phyloP scores from a whole-genome alignment of 2,113 vertebrate genomes.

The Fregata magnificens region DNA sequence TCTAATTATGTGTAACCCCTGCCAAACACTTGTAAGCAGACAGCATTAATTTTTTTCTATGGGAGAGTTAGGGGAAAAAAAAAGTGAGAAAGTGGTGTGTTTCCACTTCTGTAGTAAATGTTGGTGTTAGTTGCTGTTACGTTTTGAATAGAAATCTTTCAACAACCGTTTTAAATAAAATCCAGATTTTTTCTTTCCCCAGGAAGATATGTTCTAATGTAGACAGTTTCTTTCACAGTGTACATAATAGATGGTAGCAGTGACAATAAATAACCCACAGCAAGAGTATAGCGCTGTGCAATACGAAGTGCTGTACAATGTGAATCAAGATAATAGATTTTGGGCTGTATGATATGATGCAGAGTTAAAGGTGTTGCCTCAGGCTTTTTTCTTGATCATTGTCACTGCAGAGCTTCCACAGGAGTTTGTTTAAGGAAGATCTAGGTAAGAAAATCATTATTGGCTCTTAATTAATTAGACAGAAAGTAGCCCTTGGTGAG shows the following conservation, averaged over 20 bases:
- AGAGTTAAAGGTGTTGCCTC: background rate
- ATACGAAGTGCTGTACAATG: background rate
- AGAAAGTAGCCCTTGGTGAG: background rate
- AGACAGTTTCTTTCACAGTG: background rate
- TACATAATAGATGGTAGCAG: background rate
- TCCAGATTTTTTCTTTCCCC: background rate
- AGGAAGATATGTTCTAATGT: background rate
- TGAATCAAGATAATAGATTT: background rate
- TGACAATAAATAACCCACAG: background rate
- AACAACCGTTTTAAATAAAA: background rate
- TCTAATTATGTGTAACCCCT: background rate
- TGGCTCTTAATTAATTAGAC: background rate
- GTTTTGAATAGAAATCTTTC: constrained; percentile 8
- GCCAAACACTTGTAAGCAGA: constrained; percentile 25
- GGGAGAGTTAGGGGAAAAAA: background rate
- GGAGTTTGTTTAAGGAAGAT: background rate
- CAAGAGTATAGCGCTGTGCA: background rate
- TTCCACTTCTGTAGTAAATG: background rate
- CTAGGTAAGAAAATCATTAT: background rate
- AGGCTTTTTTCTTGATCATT: background rate
- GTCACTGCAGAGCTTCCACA: background rate
- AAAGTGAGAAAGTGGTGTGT: background rate
- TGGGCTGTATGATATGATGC: background rate
- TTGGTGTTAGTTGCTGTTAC: background rate
- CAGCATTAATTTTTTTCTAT: background rate